A percentile compares a stretch with the other conserved stretches of the same genome.
Conservation (phyloP, 2,888 invertebrate genomes). For the Dorcus parallelipipedus region DNA sequence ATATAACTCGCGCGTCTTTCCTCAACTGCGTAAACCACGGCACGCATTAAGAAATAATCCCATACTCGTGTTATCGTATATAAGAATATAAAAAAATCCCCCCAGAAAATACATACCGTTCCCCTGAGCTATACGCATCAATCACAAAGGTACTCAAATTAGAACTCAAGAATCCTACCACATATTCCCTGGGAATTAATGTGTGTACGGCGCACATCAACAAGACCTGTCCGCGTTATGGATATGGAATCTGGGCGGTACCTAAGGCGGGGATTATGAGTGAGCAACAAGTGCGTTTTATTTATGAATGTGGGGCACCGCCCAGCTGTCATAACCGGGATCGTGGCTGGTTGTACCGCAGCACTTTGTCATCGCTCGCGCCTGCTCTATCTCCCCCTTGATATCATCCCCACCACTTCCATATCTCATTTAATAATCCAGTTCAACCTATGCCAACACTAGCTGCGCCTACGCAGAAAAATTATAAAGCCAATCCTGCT, state of each 20-base stretch:
- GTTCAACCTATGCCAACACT: slow-evolving; percentile 48
- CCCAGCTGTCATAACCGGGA: slow-evolving; percentile 68
- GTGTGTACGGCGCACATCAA: too few relatives aligned
- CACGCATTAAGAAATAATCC: background rate
- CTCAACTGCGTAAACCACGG: background rate
- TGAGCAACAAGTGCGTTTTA: slow-evolving; percentile 65
- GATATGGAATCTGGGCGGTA: slow-evolving; percentile 47
- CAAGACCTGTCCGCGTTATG: slow-evolving; percentile 33
- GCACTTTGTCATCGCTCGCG: slow-evolving; percentile 48
- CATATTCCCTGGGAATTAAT: too few relatives aligned
- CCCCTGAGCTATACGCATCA: background rate
- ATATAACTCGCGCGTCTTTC: slow-evolving; percentile 22
- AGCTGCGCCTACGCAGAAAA: background rate
- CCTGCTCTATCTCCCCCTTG: slow-evolving; percentile 40
- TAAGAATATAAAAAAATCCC: too few relatives aligned
- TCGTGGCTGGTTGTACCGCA: slow-evolving; percentile 59
- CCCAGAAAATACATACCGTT: too few relatives aligned
- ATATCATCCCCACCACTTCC: slow-evolving; percentile 41
- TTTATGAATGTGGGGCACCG: slow-evolving; percentile 66
- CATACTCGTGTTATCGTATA: too few relatives aligned
- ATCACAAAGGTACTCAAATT: background rate
- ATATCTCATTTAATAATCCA: slow-evolving; percentile 50
- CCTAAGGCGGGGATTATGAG: slow-evolving; percentile 61
- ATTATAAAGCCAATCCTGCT: background rate
- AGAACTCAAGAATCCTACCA: background rate